Percentiles rank a stretch among this genome's conserved stretches.
Conservation (phyloP, 2,113 vertebrate species). For the Corynorhinus townsendii region DNA sequence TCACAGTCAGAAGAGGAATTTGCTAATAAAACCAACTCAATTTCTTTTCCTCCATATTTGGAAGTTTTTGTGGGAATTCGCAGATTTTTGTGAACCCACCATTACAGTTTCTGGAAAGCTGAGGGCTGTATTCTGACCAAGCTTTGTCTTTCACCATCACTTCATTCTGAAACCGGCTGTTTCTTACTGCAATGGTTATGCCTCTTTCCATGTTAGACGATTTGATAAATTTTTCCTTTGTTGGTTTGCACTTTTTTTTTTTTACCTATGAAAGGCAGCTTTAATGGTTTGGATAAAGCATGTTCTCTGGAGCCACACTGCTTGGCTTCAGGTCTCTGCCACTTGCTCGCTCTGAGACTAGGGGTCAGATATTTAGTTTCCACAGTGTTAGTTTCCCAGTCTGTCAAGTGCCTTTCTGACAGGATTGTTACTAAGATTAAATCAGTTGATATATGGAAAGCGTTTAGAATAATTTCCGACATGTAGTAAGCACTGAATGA, state of each 20-base stretch:
- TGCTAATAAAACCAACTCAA: not conserved
- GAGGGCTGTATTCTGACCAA: not conserved
- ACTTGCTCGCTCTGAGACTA: not conserved
- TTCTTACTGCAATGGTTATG: not conserved
- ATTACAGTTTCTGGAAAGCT: constrained; percentile 16
- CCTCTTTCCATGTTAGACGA: not conserved
- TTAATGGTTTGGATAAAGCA: not conserved
- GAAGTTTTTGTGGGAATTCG: constrained; percentile 34
- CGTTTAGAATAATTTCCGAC: not conserved
- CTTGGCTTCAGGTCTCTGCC: not conserved
- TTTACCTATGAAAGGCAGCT: not conserved
- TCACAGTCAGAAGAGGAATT: not conserved
- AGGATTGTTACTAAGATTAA: not conserved
- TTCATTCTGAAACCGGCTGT: not conserved
- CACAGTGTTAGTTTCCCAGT: not conserved
- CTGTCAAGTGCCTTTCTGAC: not conserved
- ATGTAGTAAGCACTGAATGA: not conserved
- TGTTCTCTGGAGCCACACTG: not conserved
- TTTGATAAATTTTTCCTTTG: not conserved
- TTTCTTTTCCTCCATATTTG: constrained; percentile 48
- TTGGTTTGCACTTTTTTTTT: not conserved
- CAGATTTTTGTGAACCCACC: constrained; percentile 28
- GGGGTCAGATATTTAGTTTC: not conserved
- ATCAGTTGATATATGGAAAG: not conserved
- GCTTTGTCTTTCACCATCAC: not conserved